Evolutionary conservation across 2,888 invertebrate genomes (phyloP).

Genomic region (Ophion costatus): DNA sequence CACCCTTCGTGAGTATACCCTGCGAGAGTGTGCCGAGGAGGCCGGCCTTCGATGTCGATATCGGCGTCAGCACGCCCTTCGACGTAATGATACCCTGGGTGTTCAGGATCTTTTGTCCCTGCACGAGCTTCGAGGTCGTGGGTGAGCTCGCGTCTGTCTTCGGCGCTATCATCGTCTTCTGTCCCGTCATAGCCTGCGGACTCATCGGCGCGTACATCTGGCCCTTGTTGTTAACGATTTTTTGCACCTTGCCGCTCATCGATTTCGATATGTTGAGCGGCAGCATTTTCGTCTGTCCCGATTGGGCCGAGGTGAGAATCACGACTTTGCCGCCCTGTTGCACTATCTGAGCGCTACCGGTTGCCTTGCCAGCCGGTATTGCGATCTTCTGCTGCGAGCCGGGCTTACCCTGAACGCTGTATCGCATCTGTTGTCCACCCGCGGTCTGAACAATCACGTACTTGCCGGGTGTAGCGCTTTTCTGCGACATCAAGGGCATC

Average conservation of each 20-base stretch:
- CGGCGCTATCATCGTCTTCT: constrained; percentile 75
- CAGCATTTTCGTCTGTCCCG: constrained; percentile 78
- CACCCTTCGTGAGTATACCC: constrained; percentile 76
- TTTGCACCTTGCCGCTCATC: constrained; percentile 84
- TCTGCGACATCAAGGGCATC: constrained; percentile 73
- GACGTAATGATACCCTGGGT: constrained; percentile 79
- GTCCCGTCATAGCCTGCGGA: constrained; percentile 70
- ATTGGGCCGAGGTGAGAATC: constrained; percentile 79
- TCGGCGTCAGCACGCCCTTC: constrained; percentile 83
- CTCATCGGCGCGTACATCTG: constrained; percentile 83
- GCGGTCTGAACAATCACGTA: constrained; percentile 81
- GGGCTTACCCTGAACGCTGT: constrained; percentile 77
- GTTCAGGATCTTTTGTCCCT: constrained; percentile 80
- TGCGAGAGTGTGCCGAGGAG: constrained; percentile 74
- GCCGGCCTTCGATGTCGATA: constrained; percentile 76
- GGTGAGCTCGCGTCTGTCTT: constrained; percentile 81
- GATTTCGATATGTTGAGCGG: constrained; percentile 80
- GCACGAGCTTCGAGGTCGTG: constrained; percentile 82
- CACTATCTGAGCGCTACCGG: constrained; percentile 79
- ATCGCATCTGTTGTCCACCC: constrained; percentile 78
- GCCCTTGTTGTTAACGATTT: constrained; percentile 86
- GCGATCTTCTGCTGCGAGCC: constrained; percentile 76
- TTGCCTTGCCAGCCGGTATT: constrained; percentile 74
- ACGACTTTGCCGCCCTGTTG: constrained; percentile 81
- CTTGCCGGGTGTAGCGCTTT: constrained; percentile 75